These are phyloP conservation scores for Anthonomus grandis DNA, from an alignment of 1,140 invertebrate genomes.

Conservation along the genomic window DNA sequence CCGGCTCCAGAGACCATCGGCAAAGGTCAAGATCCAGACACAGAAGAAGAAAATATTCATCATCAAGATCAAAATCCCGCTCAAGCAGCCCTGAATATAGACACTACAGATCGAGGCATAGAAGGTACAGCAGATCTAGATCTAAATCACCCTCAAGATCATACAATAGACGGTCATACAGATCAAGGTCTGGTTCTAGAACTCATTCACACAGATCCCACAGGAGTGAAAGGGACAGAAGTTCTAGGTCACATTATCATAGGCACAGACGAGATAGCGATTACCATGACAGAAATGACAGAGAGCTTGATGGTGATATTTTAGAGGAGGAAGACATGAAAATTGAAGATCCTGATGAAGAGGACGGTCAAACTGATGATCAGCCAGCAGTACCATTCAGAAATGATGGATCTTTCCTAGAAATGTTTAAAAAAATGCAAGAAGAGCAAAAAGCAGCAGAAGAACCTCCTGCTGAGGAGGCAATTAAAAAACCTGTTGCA, in stretches of 20 bases:
- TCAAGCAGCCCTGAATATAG: slow-evolving; percentile 38
- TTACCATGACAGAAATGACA: slow-evolving; percentile 8
- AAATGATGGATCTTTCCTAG: slow-evolving; percentile 85
- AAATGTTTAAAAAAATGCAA: slow-evolving; percentile 88
- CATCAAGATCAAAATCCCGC: slow-evolving; percentile 33
- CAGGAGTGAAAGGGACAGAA: slow-evolving; percentile 35
- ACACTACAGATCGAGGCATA: slow-evolving; percentile 32
- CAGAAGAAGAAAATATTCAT: slow-evolving; percentile 28
- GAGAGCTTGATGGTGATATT: slow-evolving; percentile 15
- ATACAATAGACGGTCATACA: not conserved
- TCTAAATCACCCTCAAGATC: slow-evolving; percentile 28
- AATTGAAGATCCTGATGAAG: slow-evolving; percentile 34
- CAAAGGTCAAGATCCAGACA: slow-evolving; percentile 30
- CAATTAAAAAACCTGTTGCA: slow-evolving; percentile 52
- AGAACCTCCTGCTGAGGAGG: slow-evolving; percentile 23
- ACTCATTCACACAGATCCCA: slow-evolving; percentile 42
- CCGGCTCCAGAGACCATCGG: slow-evolving; percentile 29
- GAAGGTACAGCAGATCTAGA: slow-evolving; percentile 28
- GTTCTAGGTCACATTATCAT: slow-evolving; percentile 34
- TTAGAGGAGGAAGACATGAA: slow-evolving; percentile 35
- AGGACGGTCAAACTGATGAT: slow-evolving; percentile 39
- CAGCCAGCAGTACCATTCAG: slow-evolving; percentile 63
- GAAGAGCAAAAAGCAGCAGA: slow-evolving; percentile 49
- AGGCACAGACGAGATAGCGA: slow-evolving; percentile 13
- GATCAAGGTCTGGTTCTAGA: slow-evolving; percentile 12